Conservation (phyloP, 2,888 invertebrate species). For the Apamea anceps region DNA sequence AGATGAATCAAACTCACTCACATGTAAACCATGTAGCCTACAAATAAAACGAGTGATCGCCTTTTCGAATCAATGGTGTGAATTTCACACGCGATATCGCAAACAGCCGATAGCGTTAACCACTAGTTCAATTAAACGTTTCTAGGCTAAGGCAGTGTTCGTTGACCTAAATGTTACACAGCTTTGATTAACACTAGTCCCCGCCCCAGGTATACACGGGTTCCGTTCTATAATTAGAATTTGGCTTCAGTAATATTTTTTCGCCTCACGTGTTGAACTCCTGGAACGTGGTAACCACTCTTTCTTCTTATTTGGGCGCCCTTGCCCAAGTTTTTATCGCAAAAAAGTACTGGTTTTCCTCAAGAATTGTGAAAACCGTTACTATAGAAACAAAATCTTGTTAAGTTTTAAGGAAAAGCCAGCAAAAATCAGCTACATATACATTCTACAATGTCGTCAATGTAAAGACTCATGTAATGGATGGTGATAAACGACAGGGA, state of each 20-base stretch:
- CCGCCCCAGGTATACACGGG: slow-evolving; percentile 3
- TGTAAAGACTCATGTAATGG: background rate
- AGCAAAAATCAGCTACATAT: background rate
- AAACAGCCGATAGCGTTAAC: slow-evolving; percentile 40
- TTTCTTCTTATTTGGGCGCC: background rate
- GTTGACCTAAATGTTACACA: slow-evolving; percentile 57
- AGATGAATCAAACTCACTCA: slow-evolving; percentile 3
- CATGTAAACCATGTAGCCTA: slow-evolving; percentile 2
- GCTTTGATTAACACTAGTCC: slow-evolving; percentile 47
- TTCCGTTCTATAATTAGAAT: slow-evolving; percentile 17
- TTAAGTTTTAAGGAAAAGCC: background rate
- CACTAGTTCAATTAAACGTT: slow-evolving; percentile 48
- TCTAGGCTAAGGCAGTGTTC: slow-evolving; percentile 76
- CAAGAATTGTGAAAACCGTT: background rate
- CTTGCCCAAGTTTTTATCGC: background rate
- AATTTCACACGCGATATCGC: slow-evolving; percentile 45
- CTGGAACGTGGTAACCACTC: background rate
- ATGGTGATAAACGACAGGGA: slow-evolving; percentile 4
- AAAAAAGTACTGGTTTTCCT: slow-evolving; percentile 2
- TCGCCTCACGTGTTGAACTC: background rate
- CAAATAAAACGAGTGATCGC: slow-evolving; percentile 20
- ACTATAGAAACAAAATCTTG: background rate
- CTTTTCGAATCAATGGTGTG: slow-evolving; percentile 45
- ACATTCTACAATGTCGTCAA: background rate
- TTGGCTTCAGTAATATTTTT: background rate